Percentiles rank a stretch among this genome's conserved stretches.
Evolutionary conservation across 2,113 vertebrate species (phyloP).

Genomic region (Ellobius talpinus): DNA sequence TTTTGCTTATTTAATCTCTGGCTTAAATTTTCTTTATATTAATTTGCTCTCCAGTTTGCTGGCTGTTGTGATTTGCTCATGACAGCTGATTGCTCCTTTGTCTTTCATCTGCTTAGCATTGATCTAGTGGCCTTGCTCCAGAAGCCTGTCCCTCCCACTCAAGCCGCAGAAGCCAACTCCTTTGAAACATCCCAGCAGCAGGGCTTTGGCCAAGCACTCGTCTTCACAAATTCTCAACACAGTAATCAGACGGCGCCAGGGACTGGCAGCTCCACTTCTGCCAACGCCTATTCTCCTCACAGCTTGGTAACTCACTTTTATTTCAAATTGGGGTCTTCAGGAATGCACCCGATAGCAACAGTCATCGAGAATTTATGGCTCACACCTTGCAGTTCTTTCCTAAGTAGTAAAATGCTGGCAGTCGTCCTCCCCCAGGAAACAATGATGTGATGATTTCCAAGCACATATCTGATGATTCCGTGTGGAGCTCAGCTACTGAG

Average conservation of each 20-base stretch:
- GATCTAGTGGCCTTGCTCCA: slow-evolving; percentile 92
- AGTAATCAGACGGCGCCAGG: slow-evolving; percentile 88
- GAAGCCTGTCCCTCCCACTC: slow-evolving; percentile 87
- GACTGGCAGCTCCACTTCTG: slow-evolving; percentile 89
- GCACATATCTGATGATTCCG: slow-evolving; percentile 74
- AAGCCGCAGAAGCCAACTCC: slow-evolving; percentile 86
- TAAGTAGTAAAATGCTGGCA: not conserved
- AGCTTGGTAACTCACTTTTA: slow-evolving; percentile 86
- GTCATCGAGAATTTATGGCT: not conserved
- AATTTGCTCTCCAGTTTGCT: slow-evolving; percentile 33
- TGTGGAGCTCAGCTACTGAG: slow-evolving; percentile 76
- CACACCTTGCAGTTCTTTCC: slow-evolving; percentile 1
- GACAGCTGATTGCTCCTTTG: slow-evolving; percentile 59
- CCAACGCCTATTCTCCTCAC: slow-evolving; percentile 91
- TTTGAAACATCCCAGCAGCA: slow-evolving; percentile 91
- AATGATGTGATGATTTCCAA: slow-evolving; percentile 80
- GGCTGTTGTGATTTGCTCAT: slow-evolving; percentile 50
- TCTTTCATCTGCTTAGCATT: slow-evolving; percentile 86
- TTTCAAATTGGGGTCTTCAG: slow-evolving; percentile 41
- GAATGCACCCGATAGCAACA: not conserved
- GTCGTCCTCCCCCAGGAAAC: slow-evolving; percentile 61
- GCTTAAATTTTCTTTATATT: slow-evolving; percentile 35
- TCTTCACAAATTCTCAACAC: slow-evolving; percentile 98
- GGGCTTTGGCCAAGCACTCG: slow-evolving; percentile 94
- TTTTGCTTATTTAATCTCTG: slow-evolving; percentile 39